Base-by-base conservation (phyloP, 92 coral and sea anemone genomes). In the Phenganax stokvisi region DNA sequence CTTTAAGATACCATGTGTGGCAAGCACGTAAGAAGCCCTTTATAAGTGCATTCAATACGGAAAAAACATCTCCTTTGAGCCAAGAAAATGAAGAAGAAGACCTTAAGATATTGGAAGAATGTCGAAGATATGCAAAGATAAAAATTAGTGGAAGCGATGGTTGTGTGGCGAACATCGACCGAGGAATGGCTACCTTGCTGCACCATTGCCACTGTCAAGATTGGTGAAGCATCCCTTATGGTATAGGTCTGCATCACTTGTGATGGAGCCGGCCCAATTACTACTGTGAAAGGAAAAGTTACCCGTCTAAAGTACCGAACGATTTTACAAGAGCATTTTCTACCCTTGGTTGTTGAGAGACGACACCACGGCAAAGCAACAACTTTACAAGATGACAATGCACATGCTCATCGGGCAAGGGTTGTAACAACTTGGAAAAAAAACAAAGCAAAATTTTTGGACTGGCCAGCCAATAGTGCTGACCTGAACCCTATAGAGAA, bases 381-480 rank as follows among this genome's bases (percentile, higher is more conserved):
- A 74, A 74, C 31, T 53, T 58, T 74, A 55, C 79, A 74, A 58
- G 60, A 74, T 58, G 79, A 74, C 60, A 74, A 74, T 31, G 79
- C 79, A 55, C 57, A 29, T 55, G 60, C 29, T 17, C 79, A 74
- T 74, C 79, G 60, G 57, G 79, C 79, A 53, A 55, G 61, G 79
- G 61, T 74, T 25, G 79, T 74, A 58, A 17, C 57, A 74, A 58
- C 27, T 58, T 74, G 57, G 27, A 55, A 53, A 17, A 6, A 58
- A 53, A 58, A 27, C 56, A 72, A 72, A 16, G 76, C 28, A 51
- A 20, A 51, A 51, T 53, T 55, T 17, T 58, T 74, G 12, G 60
- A 74, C 79, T 74, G 79, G 79, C 79, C 57, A 74, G 79, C 79
- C 79, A 61, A 58, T 47, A 15, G 60, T 15, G 61, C 79, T 58